Base-by-base conservation (phyloP, 2,888 invertebrate species). In the Odontocerum albicorne region DNA sequence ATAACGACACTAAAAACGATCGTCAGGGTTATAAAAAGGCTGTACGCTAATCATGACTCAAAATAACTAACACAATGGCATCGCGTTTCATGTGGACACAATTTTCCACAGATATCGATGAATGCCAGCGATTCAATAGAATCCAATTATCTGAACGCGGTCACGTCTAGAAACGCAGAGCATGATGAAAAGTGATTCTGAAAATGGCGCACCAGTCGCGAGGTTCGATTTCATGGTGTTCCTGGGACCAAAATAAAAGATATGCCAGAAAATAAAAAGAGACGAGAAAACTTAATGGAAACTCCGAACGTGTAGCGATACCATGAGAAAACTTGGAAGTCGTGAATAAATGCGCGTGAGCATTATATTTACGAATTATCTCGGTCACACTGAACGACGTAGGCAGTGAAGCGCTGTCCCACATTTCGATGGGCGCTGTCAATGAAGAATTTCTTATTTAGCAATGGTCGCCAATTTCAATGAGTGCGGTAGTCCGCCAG, bases 221-320 rank as follows among this genome's bases (percentile, higher is more conserved):
- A 17, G 19, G 31, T 10, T 19, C 44, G 32, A 44, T 19, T 44
- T 44, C 44, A 44, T 31, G 43, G 32, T 33, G 17, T 31, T 32
- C n/a, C 32, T 31, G 17, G 10, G 13, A 13, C 2, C 7, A 46
- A 35, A 45, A 21, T 4, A 38, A 38, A 38, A 38, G 16, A 8
- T 16, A 8, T 3, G 6, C 17, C 6, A 16, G 17, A 32, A 46
- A 12, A 46, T 21, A 32, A 45, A 46, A 46, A 20, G 31, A 7
- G 35, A 36, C n/a, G 21, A 36, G 35, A 46, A 46, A 10, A 27
- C 15, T 42, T 12, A 15, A 27, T 42, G 4, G 27, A 42, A 42
- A n/a, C n/a, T n/a, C n/a, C n/a, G n/a, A n/a, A n/a, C n/a, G n/a
- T n/a, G n/a, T n/a, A n/a, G n/a, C n/a, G n/a, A n/a, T n/a, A n/a